Evolutionary conservation across 2,113 vertebrate genomes (phyloP).

Genomic region (Tretioscincus oriximinensis): DNA sequence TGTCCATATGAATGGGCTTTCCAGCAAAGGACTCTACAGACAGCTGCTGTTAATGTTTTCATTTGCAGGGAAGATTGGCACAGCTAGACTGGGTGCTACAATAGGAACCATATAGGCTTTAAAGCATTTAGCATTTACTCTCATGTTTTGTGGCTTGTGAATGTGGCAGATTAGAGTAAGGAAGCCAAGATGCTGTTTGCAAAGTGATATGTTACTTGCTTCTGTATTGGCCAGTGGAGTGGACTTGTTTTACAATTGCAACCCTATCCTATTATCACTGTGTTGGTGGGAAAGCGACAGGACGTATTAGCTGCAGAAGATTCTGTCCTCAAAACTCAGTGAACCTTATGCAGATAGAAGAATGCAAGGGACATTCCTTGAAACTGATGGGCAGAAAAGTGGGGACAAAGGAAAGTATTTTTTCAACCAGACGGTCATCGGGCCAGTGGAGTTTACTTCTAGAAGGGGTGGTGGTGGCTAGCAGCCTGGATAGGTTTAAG

Average conservation of each 20-base stretch:
- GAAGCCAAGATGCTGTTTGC: constrained; percentile 64
- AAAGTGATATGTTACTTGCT: constrained; percentile 37
- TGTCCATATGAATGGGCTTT: constrained; percentile 76
- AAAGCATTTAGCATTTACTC: constrained; percentile 61
- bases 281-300: constrained; percentile 44
- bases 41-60: constrained; percentile 76
- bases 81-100: constrained; percentile 54
- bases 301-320: not conserved
- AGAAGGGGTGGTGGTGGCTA: no score
- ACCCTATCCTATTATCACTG: constrained; percentile 32
- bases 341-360: rapidly evolving
- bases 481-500: no score
- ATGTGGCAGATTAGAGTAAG: constrained; percentile 62
- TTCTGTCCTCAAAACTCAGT: rapidly evolving
- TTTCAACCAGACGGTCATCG: no score
- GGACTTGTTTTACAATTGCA: constrained; percentile 12
- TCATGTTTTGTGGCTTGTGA: constrained; percentile 66
- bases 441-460: no score
- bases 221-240: constrained; percentile 49
- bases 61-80: constrained; percentile 68
- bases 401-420: no score
- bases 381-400: no score
- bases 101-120: constrained; percentile 72
- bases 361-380: no score
- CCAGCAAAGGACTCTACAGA: constrained; percentile 68